phyloP scores from a whole-genome alignment of 2,797 vertebrate species.

The Galagoides demidoff region DNA sequence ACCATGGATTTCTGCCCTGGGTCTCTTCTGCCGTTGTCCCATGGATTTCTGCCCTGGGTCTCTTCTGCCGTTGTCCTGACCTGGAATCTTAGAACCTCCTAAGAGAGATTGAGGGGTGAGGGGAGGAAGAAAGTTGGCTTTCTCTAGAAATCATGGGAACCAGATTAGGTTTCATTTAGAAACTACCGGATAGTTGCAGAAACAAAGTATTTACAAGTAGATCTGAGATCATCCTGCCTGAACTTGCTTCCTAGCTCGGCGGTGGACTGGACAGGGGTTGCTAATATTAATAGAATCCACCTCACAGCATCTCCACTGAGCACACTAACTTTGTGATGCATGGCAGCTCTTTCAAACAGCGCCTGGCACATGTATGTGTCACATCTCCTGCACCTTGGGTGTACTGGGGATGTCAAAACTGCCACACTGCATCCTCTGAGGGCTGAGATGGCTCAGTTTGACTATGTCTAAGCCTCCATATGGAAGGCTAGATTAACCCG shows the following conservation, averaged over 20 bases:
- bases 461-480: not conserved
- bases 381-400: not conserved
- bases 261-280: not conserved
- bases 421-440: not conserved
- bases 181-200: not conserved
- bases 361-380: not conserved
- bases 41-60: not conserved
- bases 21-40: not conserved
- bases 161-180: not conserved
- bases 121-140: not conserved
- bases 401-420: not conserved
- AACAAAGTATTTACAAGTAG: not conserved
- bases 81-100: not conserved
- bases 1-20: not conserved
- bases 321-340: not conserved
- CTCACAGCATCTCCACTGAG: not conserved
- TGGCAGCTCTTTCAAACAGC: not conserved
- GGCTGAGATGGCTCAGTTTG: not conserved
- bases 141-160: constrained; percentile 5
- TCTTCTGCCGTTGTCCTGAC: not conserved
- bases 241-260: constrained; percentile 4
- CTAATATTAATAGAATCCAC: not conserved
- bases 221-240: not conserved
- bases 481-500: not conserved
- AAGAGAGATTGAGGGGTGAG: not conserved